These are phyloP conservation scores for Carassius carassius DNA, from an alignment of 2,113 vertebrate species.

Conservation along the genomic window DNA sequence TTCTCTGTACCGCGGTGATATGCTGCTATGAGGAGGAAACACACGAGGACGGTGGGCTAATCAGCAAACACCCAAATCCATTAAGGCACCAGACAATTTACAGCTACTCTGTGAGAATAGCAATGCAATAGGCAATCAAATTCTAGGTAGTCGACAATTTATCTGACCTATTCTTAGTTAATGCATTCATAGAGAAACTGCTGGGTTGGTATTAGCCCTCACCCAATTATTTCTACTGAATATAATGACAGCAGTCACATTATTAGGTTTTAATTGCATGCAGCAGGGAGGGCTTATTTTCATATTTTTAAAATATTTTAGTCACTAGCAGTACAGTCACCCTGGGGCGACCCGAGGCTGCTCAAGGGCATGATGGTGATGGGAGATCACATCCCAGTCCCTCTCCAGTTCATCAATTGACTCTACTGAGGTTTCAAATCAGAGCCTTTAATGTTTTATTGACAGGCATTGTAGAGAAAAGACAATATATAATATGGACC, in stretches of 20 bases:
- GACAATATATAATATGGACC: background rate
- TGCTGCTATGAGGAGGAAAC: constrained; percentile 8
- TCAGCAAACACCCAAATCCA: constrained; percentile 25
- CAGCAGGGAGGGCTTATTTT: background rate
- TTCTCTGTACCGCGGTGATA: constrained; percentile 7
- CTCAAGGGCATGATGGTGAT: background rate
- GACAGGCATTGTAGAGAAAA: background rate
- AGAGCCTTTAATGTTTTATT: constrained; percentile 4
- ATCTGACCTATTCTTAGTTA: constrained; percentile 37
- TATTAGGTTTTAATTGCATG: constrained; percentile 3
- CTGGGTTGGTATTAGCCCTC: constrained; percentile 29
- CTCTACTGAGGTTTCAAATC: background rate
- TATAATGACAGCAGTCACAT: background rate
- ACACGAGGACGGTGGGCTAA: constrained; percentile 1
- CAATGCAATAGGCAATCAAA: constrained; percentile 17
- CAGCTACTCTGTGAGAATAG: constrained; percentile 12
- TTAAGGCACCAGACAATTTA: constrained; percentile 14
- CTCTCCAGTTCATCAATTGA: background rate
- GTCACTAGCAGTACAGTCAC: background rate
- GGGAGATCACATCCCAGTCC: background rate
- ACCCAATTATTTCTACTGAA: constrained; percentile 28
- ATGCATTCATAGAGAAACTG: constrained; percentile 26
- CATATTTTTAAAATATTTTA: background rate
- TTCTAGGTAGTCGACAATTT: constrained; percentile 23
- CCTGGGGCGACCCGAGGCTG: background rate